Base-by-base conservation (phyloP, 92 coral and sea anemone species). In the Actinernus sp. region DNA sequence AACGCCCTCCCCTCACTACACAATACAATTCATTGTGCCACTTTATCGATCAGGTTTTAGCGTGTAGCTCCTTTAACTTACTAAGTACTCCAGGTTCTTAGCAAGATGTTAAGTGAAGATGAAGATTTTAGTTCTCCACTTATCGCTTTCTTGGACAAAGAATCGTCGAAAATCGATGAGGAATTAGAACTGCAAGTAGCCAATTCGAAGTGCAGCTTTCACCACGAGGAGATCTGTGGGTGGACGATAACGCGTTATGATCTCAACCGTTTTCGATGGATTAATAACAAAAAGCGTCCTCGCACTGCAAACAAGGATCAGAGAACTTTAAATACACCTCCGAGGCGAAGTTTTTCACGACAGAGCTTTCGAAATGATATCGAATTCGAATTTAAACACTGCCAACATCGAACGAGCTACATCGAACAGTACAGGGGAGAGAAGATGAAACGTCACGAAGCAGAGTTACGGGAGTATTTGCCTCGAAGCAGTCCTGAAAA, bases 361-460 rank as follows among this genome's bases (percentile, higher is more conserved):
- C 63, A 56, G 41, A 68, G 39, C 22, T 29, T 33, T 21, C 21
- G 58, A 13, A 37, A 22, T 20, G 78, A 70, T 21, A 53, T 57
- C 1, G 78, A 70, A 0, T 57, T 53, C 18, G 86, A 79, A 31
- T 85, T 85, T 54, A 68, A 78, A 26, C 86, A 85, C 47, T 63
- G 60, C 62, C 37, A 44, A 56, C 56, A 78, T 21, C 47, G 74
- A 11, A 21, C 30, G 12, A 70, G 31, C 59, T 85, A 85, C 68
- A 85, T 85, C 22, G 91, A 85, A 21, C 76, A 78, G 53, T 85
- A 85, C 44, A 40, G 91, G 40, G 67, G 68, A 24, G 80, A 49
- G 40, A 85, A 85, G 43, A 44, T 40, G 1, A 28, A 19, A 6
- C 63, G 78, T 14, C 79, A 77, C 19, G 74, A 68, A 7, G 57